These are phyloP conservation scores for Pangasius sanitwongsei DNA, from an alignment of 2,797 vertebrate genomes.

Conservation along the genomic window DNA sequence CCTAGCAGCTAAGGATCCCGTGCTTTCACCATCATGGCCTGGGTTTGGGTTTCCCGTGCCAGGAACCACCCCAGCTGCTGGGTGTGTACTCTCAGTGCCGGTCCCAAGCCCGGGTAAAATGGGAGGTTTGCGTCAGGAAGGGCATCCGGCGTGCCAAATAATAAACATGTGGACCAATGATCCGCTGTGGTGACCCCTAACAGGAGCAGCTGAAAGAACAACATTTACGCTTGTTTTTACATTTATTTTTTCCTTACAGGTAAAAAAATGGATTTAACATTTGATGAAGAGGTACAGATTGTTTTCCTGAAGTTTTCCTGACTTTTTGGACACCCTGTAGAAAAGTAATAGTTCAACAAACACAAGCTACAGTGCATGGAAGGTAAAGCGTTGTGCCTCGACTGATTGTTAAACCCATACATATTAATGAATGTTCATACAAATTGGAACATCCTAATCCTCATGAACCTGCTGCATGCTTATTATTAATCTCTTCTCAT, in stretches of 20 bases:
- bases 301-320: background rate
- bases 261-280: background rate
- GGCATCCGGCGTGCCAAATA: too few relatives aligned
- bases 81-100: too few relatives aligned
- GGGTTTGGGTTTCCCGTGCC: too few relatives aligned
- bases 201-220: too few relatives aligned
- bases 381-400: background rate
- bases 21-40: too few relatives aligned
- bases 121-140: too few relatives aligned
- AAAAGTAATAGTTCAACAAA: background rate
- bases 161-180: too few relatives aligned
- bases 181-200: too few relatives aligned
- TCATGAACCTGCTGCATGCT: background rate
- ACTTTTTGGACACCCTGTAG: background rate
- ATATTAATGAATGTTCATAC: background rate
- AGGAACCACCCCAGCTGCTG: too few relatives aligned
- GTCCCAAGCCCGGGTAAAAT: too few relatives aligned
- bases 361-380: background rate
- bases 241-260: background rate
- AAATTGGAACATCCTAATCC: background rate
- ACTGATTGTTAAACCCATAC: background rate
- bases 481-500: background rate
- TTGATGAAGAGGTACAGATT: background rate
- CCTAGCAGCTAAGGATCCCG: too few relatives aligned
- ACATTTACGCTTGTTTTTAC: background rate